phyloP scores from a whole-genome alignment of 2,888 invertebrate genomes.

The Elgonia sp. region DNA sequence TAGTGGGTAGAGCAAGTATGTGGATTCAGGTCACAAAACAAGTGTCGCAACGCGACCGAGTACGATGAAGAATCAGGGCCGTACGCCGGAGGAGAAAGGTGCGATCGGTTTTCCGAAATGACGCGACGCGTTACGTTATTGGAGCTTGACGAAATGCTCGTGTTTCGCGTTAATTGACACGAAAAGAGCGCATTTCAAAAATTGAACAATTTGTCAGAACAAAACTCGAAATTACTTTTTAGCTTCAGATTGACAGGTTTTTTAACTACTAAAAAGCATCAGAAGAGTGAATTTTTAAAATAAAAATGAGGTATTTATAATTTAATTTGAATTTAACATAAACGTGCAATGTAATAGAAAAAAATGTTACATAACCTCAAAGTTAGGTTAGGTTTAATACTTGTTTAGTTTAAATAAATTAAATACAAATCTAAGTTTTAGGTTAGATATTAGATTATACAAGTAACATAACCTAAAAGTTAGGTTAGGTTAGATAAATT shows the following conservation, averaged over 20 bases:
- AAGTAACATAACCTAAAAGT: too few relatives aligned
- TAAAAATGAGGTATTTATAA: too few relatives aligned
- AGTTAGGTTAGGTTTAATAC: too few relatives aligned
- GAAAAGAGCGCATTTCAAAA: conserved; percentile 2
- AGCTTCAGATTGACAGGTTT: too few relatives aligned
- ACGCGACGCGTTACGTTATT: conserved; percentile 58
- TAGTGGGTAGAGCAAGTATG: conserved; percentile 77
- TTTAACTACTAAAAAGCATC: too few relatives aligned
- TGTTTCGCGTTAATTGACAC: conserved; percentile 51
- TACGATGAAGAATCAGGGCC: conserved; percentile 74
- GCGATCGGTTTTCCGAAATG: conserved; percentile 70
- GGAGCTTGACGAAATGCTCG: conserved; percentile 60
- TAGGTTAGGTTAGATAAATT: background rate
- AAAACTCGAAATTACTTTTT: background rate
- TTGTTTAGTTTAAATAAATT: too few relatives aligned
- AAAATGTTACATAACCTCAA: too few relatives aligned
- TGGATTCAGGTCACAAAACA: conserved; percentile 85
- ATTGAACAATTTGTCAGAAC: background rate
- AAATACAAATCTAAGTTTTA: too few relatives aligned
- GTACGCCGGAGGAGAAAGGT: conserved; percentile 70
- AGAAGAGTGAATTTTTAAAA: too few relatives aligned
- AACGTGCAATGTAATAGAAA: too few relatives aligned
- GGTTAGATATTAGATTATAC: too few relatives aligned
- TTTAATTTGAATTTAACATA: too few relatives aligned
- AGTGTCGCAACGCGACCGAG: conserved; percentile 82